A percentile compares a stretch with the other conserved stretches of the same genome.
Evolutionary conservation across 2,113 vertebrate genomes (phyloP).

Genomic region (Barbus barbus): DNA sequence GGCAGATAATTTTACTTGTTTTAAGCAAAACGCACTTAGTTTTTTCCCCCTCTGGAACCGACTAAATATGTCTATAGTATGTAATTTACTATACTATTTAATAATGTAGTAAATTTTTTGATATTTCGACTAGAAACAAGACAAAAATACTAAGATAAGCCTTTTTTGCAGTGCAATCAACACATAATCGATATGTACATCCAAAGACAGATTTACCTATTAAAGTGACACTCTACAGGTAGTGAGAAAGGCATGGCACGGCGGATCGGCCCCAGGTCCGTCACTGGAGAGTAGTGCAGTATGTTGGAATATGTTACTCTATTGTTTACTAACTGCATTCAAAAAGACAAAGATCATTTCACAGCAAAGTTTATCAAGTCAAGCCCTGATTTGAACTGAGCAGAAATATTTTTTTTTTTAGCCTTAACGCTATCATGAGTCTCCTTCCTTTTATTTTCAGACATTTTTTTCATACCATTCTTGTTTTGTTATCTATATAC

Average conservation of each 20-base stretch:
- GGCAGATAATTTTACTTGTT: too few relatives aligned
- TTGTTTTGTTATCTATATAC: too few relatives aligned
- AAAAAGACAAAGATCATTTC: neutral
- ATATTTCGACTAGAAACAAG: too few relatives aligned
- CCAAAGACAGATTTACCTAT: slow-evolving; percentile 61
- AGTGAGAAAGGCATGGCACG: slow-evolving; percentile 58
- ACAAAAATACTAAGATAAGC: too few relatives aligned
- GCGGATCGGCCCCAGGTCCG: slow-evolving; percentile 53
- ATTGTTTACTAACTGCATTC: slow-evolving; percentile 62
- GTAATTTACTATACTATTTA: too few relatives aligned
- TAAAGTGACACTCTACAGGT: slow-evolving; percentile 67
- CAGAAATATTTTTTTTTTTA: neutral
- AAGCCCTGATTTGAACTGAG: neutral
- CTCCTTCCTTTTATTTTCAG: neutral
- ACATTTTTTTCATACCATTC: neutral
- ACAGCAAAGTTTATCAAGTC: neutral
- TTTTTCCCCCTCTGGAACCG: too few relatives aligned
- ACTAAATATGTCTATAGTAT: too few relatives aligned
- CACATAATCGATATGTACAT: neutral
- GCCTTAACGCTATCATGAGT: neutral
- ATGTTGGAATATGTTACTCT: slow-evolving; percentile 66
- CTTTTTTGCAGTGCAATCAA: neutral
- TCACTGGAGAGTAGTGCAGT: slow-evolving; percentile 61
- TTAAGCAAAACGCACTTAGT: too few relatives aligned
- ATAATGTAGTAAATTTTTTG: too few relatives aligned